Percentiles rank a stretch among this genome's conserved stretches.
phyloP scores from a whole-genome alignment of 2,888 invertebrate species.

The Acrobasis consociella region DNA sequence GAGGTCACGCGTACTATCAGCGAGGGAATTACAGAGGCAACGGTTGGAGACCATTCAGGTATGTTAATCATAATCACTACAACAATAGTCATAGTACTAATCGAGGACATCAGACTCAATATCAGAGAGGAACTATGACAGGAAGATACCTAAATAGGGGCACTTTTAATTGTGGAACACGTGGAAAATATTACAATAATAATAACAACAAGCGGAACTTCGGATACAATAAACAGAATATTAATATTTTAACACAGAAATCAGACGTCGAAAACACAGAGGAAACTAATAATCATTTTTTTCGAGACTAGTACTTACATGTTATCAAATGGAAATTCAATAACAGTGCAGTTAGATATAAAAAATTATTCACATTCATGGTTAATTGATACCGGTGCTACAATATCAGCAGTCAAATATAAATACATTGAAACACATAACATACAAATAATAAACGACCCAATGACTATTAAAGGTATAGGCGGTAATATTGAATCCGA shows the following conservation, averaged over 20 bases:
- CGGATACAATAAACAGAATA: not conserved
- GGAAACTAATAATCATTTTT: constrained; percentile 1
- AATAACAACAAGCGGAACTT: not conserved
- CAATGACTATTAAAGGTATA: constrained; percentile 1
- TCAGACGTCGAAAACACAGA: not conserved
- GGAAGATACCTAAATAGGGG: constrained; percentile 1
- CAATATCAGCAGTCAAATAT: constrained; percentile 1
- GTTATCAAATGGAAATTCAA: constrained; percentile 1
- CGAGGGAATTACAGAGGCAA: constrained; percentile 1
- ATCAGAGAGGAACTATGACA: constrained; percentile 1
- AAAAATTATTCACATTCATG: not conserved
- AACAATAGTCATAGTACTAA: constrained; percentile 1
- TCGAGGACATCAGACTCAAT: constrained; percentile 1
- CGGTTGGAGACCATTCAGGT: not conserved
- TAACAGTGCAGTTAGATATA: not conserved
- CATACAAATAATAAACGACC: not conserved
- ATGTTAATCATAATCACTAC: not conserved
- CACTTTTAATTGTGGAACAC: constrained; percentile 1
- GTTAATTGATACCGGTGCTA: constrained; percentile 1
- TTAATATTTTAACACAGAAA: constrained; percentile 5
- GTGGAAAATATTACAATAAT: constrained; percentile 1
- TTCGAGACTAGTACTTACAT: constrained; percentile 2
- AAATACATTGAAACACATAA: constrained; percentile 1
- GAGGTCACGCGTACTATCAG: not conserved
- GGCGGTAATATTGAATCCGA: constrained; percentile 1